Conservation (phyloP, 2,797 vertebrate species). For the Sebastes steindachneri region DNA sequence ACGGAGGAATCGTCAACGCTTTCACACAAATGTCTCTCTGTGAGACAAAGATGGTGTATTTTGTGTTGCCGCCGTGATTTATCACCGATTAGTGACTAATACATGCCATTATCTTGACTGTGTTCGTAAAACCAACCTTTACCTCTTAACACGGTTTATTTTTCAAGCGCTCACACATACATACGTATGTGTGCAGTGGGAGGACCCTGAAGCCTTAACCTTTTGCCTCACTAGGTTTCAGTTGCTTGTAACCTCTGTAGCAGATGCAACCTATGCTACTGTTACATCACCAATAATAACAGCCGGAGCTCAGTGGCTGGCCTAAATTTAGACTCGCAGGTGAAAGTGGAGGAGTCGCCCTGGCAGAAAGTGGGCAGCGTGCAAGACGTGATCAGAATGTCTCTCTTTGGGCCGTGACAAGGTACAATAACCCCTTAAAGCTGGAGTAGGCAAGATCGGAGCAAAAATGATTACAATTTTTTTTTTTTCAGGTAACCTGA, state of each 20-base stretch:
- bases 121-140: neutral
- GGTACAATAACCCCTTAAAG: too few species aligned
- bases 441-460: too few species aligned
- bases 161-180: neutral
- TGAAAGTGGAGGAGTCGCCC: conserved; percentile 54
- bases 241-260: conserved; percentile 22
- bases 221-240: conserved; percentile 5
- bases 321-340: conserved; percentile 44
- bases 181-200: neutral
- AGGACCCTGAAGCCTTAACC: neutral
- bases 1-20: neutral
- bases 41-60: neutral
- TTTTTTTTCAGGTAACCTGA: too few species aligned
- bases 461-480: too few species aligned
- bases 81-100: too few species aligned
- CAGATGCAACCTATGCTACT: conserved; percentile 25
- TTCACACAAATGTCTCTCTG: neutral
- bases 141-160: too few species aligned
- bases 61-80: too few species aligned
- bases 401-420: too few species aligned
- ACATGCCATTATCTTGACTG: neutral
- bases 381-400: too few species aligned
- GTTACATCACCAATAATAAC: conserved; percentile 45
- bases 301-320: neutral
- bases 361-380: neutral